Evolutionary conservation across 2,888 invertebrate genomes (phyloP), one percentile per base, ranked within the genome.

Genomic region (Mimas tiliae): DNA sequence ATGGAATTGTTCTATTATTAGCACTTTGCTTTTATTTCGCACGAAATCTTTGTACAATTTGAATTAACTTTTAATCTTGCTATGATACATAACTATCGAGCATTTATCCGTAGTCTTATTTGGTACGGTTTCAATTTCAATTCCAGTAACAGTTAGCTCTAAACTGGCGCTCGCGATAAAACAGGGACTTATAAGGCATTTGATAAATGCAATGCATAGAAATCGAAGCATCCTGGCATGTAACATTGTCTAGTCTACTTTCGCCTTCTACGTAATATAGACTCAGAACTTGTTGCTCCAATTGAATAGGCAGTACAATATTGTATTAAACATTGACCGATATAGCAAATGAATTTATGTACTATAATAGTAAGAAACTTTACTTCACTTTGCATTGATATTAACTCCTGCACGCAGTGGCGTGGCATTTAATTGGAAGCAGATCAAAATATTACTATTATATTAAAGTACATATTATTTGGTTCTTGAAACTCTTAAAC

Each of bases 231-330:
- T 58, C 58, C 38, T 42, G 58, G 58, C 16, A 19, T 58, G 19
- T 11, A 42, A 42, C 58, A 42, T 38, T 55, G 16, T 38, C 58
- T 58, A 19, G 16, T 16, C 38, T 42, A 58, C 58, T 58, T 58
- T 58, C 58, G 58, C 58, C 58, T 58, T 58, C 38, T 19, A 58
- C 58, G 58, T 58, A 58, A 58, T 42, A 42, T 58, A 42, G n/a
- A 53, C 53, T 33, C 12, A 19, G 19, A 58, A 58, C 58, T 58
- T 6, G 38, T 34, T 58, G 58, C 58, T 58, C 58, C 19, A 42
- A 42, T 42, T 58, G 38, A 58, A 58, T 58, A 42, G n/a, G 42
- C 19, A 19, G 6, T 42, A 42, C 34, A 38, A 16, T 7, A 19
- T 19, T 58, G 58, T 42, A 42, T 38, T 38, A 38, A 33, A 55